A percentile compares a stretch with the other conserved stretches of the same genome.
Evolutionary conservation across 2,797 vertebrate species (phyloP).

Genomic region (Denticeps clupeoides): DNA sequence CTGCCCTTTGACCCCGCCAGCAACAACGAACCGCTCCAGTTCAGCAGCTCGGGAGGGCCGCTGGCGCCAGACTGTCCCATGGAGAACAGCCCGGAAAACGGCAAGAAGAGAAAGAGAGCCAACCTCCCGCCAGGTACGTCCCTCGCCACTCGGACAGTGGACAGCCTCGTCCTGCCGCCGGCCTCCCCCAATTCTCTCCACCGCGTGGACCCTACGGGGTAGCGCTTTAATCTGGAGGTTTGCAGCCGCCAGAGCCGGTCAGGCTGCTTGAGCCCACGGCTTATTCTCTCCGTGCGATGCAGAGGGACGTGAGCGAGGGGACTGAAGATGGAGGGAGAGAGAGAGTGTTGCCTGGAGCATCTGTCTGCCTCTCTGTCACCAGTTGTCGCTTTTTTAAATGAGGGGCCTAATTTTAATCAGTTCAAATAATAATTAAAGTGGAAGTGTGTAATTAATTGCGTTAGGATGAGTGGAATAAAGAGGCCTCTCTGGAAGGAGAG

Average conservation of each 20-base stretch:
- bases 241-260: conserved; percentile 23
- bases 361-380: conserved; percentile 6
- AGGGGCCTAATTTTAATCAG: conserved; percentile 30
- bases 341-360: neutral
- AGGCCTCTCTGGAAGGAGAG: conserved; percentile 31
- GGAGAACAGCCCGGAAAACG: conserved; percentile 67
- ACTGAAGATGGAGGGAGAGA: neutral
- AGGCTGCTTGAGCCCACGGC: conserved; percentile 26
- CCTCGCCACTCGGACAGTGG: too few species aligned
- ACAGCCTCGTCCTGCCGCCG: neutral
- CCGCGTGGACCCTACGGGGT: too few species aligned
- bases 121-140: conserved; percentile 67
- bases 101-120: conserved; percentile 77
- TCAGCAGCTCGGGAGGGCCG: conserved; percentile 54
- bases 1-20: conserved; percentile 73
- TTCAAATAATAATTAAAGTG: conserved; percentile 37
- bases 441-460: conserved; percentile 40
- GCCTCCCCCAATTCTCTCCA: neutral
- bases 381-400: conserved; percentile 5
- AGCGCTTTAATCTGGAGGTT: conserved; percentile 29
- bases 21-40: conserved; percentile 70
- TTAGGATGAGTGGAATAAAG: conserved; percentile 34
- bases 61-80: conserved; percentile 59
- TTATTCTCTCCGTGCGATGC: neutral
- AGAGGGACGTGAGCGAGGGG: neutral